Percentiles rank a stretch among this genome's conserved stretches.
phyloP scores from a whole-genome alignment of 92 coral and sea anemone genomes.

The Heliopora coerulea region DNA sequence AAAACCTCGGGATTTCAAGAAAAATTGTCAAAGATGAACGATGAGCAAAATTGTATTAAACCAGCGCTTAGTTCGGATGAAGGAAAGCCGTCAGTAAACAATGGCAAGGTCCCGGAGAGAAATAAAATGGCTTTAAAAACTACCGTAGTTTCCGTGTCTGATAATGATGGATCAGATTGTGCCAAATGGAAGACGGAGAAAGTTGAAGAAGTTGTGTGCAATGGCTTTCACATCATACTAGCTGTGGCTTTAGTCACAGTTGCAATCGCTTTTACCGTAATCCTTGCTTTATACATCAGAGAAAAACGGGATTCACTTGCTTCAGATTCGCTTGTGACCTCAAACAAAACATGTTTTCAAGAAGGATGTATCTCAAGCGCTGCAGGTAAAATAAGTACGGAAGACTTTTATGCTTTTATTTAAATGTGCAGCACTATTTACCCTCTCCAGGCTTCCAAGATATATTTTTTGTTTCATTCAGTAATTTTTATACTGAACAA shows the following conservation, averaged over 20 bases:
- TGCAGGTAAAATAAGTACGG: conserved; percentile 17
- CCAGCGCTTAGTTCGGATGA: background rate
- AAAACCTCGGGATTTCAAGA: background rate
- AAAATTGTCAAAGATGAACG: background rate
- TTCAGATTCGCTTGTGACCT: background rate
- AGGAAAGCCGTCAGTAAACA: background rate
- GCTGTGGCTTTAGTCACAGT: background rate
- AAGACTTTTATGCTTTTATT: too few relatives aligned
- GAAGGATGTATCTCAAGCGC: conserved; percentile 11
- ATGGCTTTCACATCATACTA: background rate
- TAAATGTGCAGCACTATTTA: too few relatives aligned
- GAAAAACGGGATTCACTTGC: conserved; percentile 1
- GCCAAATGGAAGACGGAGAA: background rate
- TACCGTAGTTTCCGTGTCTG: background rate
- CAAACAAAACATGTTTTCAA: conserved; percentile 10
- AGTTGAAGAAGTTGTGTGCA: background rate
- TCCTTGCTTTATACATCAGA: conserved; percentile 8
- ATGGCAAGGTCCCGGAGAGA: background rate
- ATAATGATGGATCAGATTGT: background rate
- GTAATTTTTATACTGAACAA: too few relatives aligned
- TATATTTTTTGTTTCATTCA: too few relatives aligned
- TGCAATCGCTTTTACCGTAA: background rate
- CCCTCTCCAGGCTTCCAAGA: too few relatives aligned
- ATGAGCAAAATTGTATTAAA: background rate
- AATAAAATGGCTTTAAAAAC: conserved; percentile 20